phyloP scores from a whole-genome alignment of 2,797 vertebrate genomes.

The Australoheros facetus region DNA sequence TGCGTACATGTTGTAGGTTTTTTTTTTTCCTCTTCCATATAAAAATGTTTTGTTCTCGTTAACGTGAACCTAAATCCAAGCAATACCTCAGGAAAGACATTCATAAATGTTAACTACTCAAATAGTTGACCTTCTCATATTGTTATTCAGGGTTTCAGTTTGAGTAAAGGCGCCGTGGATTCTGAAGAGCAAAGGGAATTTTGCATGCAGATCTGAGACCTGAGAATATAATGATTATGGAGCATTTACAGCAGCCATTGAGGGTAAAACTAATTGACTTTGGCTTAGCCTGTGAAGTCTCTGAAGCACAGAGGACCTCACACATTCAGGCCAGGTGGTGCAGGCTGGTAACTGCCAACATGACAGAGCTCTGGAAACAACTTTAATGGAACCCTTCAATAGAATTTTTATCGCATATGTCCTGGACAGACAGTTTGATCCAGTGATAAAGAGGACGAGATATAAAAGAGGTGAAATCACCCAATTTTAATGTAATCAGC shows the following conservation, averaged over 20 bases:
- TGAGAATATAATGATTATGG: slow-evolving; percentile 30
- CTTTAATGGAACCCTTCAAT: background rate
- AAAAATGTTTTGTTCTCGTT: background rate
- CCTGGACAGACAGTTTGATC: background rate
- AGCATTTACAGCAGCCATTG: slow-evolving; percentile 33
- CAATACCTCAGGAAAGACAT: slow-evolving; percentile 9
- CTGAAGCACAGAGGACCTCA: slow-evolving; percentile 35
- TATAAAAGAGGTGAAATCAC: slow-evolving; percentile 1
- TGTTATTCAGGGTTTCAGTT: slow-evolving; percentile 24
- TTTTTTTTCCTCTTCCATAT: background rate
- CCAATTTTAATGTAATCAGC: background rate
- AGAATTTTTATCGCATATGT: slow-evolving; percentile 12
- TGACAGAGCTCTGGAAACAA: background rate
- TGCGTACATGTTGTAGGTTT: background rate
- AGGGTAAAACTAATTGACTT: slow-evolving; percentile 47
- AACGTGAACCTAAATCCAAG: slow-evolving; percentile 2
- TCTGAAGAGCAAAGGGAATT: slow-evolving; percentile 28
- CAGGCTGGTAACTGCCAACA: slow-evolving; percentile 23
- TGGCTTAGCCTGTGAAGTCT: slow-evolving; percentile 36
- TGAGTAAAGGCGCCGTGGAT: background rate
- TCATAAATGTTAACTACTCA: slow-evolving; percentile 26
- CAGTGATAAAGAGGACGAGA: background rate
- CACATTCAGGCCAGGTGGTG: slow-evolving; percentile 49
- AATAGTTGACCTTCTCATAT: slow-evolving; percentile 40
- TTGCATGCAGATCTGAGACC: slow-evolving; percentile 26